A percentile compares a stretch with the other conserved stretches of the same genome.
These are phyloP conservation scores for Coregonus ussuriensis DNA, from an alignment of 2,797 vertebrate genomes.

Conservation along the genomic window DNA sequence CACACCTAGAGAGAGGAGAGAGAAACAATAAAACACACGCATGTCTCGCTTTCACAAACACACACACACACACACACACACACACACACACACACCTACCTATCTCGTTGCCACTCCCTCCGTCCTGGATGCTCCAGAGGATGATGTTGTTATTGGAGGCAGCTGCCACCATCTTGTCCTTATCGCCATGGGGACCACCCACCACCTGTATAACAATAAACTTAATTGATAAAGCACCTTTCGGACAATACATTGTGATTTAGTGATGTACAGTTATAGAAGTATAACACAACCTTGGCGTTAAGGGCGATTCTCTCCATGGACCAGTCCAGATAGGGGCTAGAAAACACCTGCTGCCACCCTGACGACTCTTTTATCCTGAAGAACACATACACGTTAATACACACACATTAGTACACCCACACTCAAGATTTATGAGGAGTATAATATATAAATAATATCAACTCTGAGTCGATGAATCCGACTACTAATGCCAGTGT, in stretches of 20 bases:
- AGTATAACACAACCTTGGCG: conserved; percentile 76
- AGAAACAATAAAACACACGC: background rate
- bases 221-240: background rate
- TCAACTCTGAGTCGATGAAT: background rate
- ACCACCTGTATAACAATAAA: conserved; percentile 68
- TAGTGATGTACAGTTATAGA: background rate
- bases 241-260: background rate
- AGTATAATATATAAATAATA: background rate
- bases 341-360: conserved; percentile 98
- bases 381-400: conserved; percentile 18
- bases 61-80: background rate
- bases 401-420: background rate
- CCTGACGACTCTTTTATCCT: conserved; percentile 98
- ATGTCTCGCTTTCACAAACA: background rate
- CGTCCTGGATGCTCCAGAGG: conserved; percentile 96
- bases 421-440: background rate
- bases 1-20: conserved; percentile 74
- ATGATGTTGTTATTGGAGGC: conserved; percentile 95
- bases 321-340: conserved; percentile 92
- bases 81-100: conserved; percentile 65
- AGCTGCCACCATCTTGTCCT: conserved; percentile 98
- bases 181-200: conserved; percentile 95
- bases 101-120: conserved; percentile 92
- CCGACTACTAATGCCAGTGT: background rate
- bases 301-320: conserved; percentile 95